phyloP scores from a whole-genome alignment of 2,113 vertebrate species.

The Taxidea taxus region DNA sequence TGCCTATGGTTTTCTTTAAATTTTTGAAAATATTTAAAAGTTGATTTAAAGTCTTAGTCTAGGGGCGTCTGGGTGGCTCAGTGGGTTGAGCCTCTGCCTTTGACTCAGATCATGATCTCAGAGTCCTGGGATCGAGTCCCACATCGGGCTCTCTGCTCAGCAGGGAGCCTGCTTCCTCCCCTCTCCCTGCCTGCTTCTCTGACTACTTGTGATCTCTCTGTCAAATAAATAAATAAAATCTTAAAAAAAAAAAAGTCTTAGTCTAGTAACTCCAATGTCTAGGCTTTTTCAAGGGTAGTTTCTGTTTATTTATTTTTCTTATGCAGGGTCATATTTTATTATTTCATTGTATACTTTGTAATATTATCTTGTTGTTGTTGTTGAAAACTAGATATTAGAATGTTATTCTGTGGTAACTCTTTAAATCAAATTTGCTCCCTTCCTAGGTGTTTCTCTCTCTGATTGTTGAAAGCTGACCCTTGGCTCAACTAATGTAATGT shows the following conservation, averaged over 20 bases:
- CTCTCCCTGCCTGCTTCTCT: no score
- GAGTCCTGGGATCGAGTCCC: no score
- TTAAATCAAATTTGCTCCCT: neutral
- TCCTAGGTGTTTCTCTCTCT: neutral
- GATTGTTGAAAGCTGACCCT: neutral
- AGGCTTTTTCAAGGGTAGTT: neutral
- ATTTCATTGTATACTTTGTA: neutral
- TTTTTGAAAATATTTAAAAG: neutral
- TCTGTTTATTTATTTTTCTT: neutral
- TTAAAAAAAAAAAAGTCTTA: no score
- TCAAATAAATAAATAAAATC: no score
- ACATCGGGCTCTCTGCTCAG: no score
- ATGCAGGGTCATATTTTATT: no score
- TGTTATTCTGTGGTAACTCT: neutral
- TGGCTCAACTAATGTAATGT: neutral
- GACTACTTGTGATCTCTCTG: no score
- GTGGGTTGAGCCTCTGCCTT: no score
- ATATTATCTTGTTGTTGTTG: neutral
- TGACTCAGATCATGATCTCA: no score
- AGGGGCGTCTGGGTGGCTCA: no score
- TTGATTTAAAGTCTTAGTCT: neutral
- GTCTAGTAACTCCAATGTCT: neutral
- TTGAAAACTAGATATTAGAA: neutral
- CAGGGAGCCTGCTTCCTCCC: no score
- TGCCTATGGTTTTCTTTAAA: neutral